Percentiles rank a stretch among this genome's conserved stretches.
phyloP scores from a whole-genome alignment of 1,140 invertebrate genomes.

The Tetraneura akinire region DNA sequence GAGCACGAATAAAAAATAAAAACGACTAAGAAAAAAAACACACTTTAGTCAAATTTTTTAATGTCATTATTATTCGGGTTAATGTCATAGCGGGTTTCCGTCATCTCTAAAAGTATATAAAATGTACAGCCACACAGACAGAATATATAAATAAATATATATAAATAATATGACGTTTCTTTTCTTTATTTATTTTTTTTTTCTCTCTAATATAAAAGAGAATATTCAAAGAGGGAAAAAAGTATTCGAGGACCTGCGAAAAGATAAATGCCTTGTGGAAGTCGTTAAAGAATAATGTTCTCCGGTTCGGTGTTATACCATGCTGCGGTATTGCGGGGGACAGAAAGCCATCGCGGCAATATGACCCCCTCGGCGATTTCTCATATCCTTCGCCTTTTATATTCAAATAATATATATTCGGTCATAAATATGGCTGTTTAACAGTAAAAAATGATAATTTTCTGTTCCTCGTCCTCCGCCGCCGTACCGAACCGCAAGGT shows the following conservation, averaged over 20 bases:
- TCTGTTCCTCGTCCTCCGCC: neutral
- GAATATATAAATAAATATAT: constrained; percentile 34
- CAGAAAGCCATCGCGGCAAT: constrained; percentile 48
- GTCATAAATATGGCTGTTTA: constrained; percentile 51
- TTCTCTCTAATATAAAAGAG: constrained; percentile 37
- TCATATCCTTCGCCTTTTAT: constrained; percentile 51
- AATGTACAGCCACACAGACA: constrained; percentile 21
- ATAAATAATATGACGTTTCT: neutral
- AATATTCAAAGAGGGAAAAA: constrained; percentile 34
- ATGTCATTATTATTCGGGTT: constrained; percentile 42
- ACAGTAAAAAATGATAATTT: constrained; percentile 51
- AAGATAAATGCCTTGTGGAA: constrained; percentile 51
- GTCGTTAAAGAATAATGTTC: constrained; percentile 51
- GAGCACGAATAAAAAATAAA: constrained; percentile 23
- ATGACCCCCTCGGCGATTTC: constrained; percentile 50
- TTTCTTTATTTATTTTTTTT: too few species aligned
- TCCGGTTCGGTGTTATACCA: constrained; percentile 40
- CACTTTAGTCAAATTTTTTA: constrained; percentile 32
- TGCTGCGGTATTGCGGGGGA: constrained; percentile 19
- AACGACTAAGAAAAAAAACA: constrained; percentile 10
- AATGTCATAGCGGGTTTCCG: constrained; percentile 41
- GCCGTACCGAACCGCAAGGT: constrained; percentile 15
- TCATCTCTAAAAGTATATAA: constrained; percentile 29
- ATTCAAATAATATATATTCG: constrained; percentile 52
- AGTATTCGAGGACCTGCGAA: constrained; percentile 46